phyloP scores from a whole-genome alignment of 2,797 vertebrate genomes.

The Oreochromis mossambicus region DNA sequence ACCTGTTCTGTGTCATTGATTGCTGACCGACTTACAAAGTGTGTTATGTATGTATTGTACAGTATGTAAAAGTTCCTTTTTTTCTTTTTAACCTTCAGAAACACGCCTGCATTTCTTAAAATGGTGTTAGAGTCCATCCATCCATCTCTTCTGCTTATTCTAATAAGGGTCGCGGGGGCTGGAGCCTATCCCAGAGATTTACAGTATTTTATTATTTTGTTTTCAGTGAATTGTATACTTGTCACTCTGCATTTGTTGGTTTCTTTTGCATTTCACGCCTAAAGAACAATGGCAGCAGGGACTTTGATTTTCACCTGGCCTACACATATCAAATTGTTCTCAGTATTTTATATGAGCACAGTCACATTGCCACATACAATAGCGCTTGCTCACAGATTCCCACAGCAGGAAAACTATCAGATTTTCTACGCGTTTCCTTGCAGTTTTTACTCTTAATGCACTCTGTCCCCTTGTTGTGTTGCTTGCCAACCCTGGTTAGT shows the following conservation, averaged over 20 bases:
- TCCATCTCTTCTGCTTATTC: neutral
- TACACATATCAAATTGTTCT: neutral
- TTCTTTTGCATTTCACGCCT: neutral
- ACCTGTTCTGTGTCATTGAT: slow-evolving; percentile 8
- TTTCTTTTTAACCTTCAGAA: neutral
- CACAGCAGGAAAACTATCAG: neutral
- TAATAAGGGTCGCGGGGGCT: neutral
- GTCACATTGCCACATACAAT: neutral
- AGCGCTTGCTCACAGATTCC: neutral
- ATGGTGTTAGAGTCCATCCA: neutral
- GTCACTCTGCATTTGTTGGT: neutral
- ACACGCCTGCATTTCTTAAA: neutral
- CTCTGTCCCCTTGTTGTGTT: neutral
- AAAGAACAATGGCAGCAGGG: neutral
- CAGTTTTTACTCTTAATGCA: neutral
- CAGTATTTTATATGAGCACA: neutral
- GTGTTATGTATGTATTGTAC: neutral
- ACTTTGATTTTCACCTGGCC: neutral
- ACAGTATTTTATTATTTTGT: neutral
- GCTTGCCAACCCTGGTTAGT: neutral
- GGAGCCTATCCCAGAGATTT: neutral
- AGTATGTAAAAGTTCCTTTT: neutral
- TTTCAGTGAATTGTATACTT: neutral
- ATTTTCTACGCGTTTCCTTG: neutral
- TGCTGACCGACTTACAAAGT: neutral